These are phyloP conservation scores for Myotis pilosus DNA, from an alignment of 2,797 vertebrate species.

Conservation along the genomic window DNA sequence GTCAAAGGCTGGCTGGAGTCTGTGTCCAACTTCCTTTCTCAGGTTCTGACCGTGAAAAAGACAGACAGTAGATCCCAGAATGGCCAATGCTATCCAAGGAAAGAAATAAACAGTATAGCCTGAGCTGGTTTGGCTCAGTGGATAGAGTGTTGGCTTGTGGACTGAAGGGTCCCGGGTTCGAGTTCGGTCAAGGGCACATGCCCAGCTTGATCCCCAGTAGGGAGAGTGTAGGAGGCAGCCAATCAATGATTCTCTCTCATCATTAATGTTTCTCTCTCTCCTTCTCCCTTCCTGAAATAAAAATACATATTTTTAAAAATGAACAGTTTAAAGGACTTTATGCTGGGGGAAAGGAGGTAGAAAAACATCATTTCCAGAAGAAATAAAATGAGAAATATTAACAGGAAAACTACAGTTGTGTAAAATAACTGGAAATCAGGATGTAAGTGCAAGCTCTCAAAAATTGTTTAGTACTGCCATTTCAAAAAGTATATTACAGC, in stretches of 20 bases:
- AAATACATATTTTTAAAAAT: too few species aligned
- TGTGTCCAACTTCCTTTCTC: constrained; percentile 28
- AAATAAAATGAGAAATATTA: constrained; percentile 29
- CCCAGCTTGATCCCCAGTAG: too few species aligned
- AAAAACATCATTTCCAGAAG: constrained; percentile 13
- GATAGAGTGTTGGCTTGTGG: too few species aligned
- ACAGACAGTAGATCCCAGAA: neutral
- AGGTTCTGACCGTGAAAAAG: constrained; percentile 40
- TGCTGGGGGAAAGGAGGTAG: neutral
- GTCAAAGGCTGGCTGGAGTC: constrained; percentile 44
- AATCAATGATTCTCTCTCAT: too few species aligned
- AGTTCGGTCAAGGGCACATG: too few species aligned
- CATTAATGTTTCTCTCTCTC: too few species aligned
- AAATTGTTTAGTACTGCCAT: constrained; percentile 12
- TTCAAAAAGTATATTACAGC: constrained; percentile 45
- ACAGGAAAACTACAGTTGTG: constrained; percentile 5
- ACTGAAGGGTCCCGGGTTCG: too few species aligned
- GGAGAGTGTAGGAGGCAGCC: too few species aligned
- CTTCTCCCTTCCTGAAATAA: too few species aligned
- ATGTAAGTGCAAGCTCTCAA: constrained; percentile 35
- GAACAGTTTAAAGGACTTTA: constrained; percentile 35
- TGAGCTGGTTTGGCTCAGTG: too few species aligned
- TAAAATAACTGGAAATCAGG: constrained; percentile 42
- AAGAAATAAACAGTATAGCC: constrained; percentile 19
- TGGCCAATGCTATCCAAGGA: neutral